Percentiles rank a stretch among this genome's conserved stretches.
Conservation (phyloP, 2,888 invertebrate genomes). For the Lasiommata megera region DNA sequence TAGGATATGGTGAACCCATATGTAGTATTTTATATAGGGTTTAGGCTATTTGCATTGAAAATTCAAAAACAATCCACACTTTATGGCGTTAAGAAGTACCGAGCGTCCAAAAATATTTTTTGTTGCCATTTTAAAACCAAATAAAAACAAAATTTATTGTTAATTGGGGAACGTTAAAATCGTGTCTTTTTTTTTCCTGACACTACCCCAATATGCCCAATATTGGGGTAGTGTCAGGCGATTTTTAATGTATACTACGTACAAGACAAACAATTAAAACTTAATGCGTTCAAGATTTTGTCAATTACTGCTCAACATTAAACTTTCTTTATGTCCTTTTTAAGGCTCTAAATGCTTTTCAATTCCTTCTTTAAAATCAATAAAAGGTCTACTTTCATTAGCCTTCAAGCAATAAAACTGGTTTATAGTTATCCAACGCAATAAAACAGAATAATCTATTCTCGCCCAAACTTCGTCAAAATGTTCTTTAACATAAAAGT, state of each 20-base stretch:
- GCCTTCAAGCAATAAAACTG: slow-evolving; percentile 70
- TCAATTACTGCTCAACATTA: slow-evolving; percentile 61
- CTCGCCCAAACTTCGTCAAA: slow-evolving; percentile 26
- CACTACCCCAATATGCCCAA: too few relatives aligned
- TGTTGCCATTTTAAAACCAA: too few relatives aligned
- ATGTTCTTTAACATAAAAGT: not conserved
- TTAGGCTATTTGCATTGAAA: too few relatives aligned
- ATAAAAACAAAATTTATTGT: too few relatives aligned
- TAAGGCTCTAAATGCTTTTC: slow-evolving; percentile 70
- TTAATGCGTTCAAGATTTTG: slow-evolving; percentile 42
- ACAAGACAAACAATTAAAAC: slow-evolving; percentile 8
- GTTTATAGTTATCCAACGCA: slow-evolving; percentile 71
- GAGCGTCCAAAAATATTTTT: too few relatives aligned
- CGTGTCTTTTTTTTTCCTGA: too few relatives aligned
- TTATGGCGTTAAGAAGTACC: too few relatives aligned
- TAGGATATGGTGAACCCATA: too few relatives aligned
- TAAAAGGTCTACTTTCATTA: slow-evolving; percentile 76
- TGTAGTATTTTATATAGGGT: too few relatives aligned
- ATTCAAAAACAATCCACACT: too few relatives aligned
- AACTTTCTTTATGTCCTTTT: slow-evolving; percentile 64
- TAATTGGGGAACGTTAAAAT: too few relatives aligned
- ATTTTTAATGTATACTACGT: slow-evolving; percentile 1
- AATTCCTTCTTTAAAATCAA: slow-evolving; percentile 74
- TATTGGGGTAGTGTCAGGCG: too few relatives aligned
- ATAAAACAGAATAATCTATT: slow-evolving; percentile 74